A percentile compares a stretch with the other conserved stretches of the same genome.
Evolutionary conservation across 2,888 invertebrate genomes (phyloP).

Genomic region (Chalcosyrphus nemorum): DNA sequence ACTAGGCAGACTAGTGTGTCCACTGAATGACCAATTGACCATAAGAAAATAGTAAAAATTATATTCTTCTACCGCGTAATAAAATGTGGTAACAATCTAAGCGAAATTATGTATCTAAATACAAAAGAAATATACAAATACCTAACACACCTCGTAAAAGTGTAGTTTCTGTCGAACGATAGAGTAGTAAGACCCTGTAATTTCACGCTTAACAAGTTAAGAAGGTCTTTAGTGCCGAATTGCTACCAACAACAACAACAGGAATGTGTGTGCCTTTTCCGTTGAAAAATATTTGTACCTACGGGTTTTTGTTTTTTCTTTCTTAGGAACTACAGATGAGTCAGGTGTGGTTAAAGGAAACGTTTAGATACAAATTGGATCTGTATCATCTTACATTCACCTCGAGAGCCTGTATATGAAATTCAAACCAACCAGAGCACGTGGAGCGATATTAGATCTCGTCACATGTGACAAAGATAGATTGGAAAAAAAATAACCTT

Average conservation of each 20-base stretch:
- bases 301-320: neutral
- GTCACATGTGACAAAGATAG: conserved; percentile 26
- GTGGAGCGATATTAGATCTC: conserved; percentile 27
- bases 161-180: conserved; percentile 14
- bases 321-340: conserved; percentile 27
- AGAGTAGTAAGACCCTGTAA: conserved; percentile 8
- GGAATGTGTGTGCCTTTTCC: neutral
- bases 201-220: conserved; percentile 43
- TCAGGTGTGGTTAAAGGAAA: conserved; percentile 38
- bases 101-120: conserved; percentile 3
- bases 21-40: conserved; percentile 62
- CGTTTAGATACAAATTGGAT: conserved; percentile 37
- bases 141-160: conserved; percentile 54
- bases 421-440: conserved; percentile 42
- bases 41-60: conserved; percentile 9
- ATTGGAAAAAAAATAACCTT: conserved; percentile 14
- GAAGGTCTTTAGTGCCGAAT: conserved; percentile 27
- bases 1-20: neutral
- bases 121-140: conserved; percentile 8
- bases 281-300: neutral
- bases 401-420: conserved; percentile 51
- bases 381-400: conserved; percentile 54
- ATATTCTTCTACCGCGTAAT: neutral
- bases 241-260: neutral
- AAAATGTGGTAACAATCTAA: conserved; percentile 28